Conservation (phyloP, 1,140 invertebrate species). For the Bombus confusus region DNA sequence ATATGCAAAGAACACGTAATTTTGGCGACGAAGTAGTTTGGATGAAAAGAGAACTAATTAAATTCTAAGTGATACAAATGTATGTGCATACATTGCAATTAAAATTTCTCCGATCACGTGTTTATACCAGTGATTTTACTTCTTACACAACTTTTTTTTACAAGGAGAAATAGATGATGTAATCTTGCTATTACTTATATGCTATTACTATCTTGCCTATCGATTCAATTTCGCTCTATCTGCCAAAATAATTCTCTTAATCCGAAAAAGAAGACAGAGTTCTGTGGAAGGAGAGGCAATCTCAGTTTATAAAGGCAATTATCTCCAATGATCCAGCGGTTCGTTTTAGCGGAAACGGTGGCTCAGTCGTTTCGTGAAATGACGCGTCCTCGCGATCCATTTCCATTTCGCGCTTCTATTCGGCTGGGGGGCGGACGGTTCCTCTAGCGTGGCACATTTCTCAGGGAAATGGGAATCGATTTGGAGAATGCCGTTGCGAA, state of each 20-base stretch:
- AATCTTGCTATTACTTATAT: too few relatives aligned
- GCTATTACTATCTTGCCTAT: too few relatives aligned
- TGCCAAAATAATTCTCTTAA: not conserved
- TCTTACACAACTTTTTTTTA: too few relatives aligned
- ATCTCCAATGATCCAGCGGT: slow-evolving; percentile 50
- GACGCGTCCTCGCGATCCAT: slow-evolving; percentile 55
- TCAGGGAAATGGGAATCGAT: slow-evolving; percentile 76
- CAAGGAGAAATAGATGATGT: too few relatives aligned
- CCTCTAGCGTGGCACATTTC: slow-evolving; percentile 64
- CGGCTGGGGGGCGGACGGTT: slow-evolving; percentile 40
- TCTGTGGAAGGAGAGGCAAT: not conserved
- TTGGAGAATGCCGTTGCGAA: slow-evolving; percentile 73
- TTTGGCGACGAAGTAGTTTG: not conserved
- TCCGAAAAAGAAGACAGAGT: not conserved
- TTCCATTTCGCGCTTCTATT: slow-evolving; percentile 63
- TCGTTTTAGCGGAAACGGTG: slow-evolving; percentile 32
- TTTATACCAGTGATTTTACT: too few relatives aligned
- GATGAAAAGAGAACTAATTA: too few relatives aligned
- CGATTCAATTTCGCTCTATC: too few relatives aligned
- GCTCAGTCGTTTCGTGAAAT: slow-evolving; percentile 32
- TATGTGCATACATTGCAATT: too few relatives aligned
- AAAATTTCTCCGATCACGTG: too few relatives aligned
- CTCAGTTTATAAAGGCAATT: slow-evolving; percentile 41
- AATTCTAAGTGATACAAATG: too few relatives aligned
- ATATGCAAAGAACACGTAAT: not conserved